Evolutionary conservation across 2,797 vertebrate species (phyloP), one percentile per base, ranked within the genome.

Genomic region (Tarsius wallacei): DNA sequence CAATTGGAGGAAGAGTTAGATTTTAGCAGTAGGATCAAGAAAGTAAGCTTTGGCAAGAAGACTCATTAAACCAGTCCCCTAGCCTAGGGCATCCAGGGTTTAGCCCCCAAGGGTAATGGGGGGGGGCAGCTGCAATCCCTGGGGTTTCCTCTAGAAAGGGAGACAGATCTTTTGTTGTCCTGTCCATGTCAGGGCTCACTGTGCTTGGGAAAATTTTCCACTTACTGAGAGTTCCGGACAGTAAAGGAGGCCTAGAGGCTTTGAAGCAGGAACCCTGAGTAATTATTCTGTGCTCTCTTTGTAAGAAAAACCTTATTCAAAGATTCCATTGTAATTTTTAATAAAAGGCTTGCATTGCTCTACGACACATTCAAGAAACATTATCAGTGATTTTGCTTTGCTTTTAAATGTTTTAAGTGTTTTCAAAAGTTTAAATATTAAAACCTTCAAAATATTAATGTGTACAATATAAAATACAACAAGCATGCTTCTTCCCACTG

Each of bases 231-330:
- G 16, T 81, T 53, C 31, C 17, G 9, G 19, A 68, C 53, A 82
- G 74, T 36, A 59, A 68, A 63, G 28, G 85, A 73, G 42, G 13
- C 71, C 36, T 12, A 2, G 1, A 19, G n/a, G 71, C 61, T 87
- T 66, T 63, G 63, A n/a, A 85, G 85, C 5, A 85, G 59, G 33
- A n/a, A 33, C 16, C 3, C 83, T 36, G 12, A 74, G 59, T 24
- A 10, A 77, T 47, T 47, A 76, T 55, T 73, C 76, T 49, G 53
- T 21, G n/a, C n/a, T 84, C 47, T 90, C 51, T 73, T 42, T 22
- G 7, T 74, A 89, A 96, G 64, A 24, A 61, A 64, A 83, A 49
- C 31, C 22, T 31, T 85, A 73, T 89, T 68, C 14, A 71, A 90
- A 90, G 61, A 63, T 53, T 55, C 61, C 22, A 57, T 9, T 12